Evolutionary conservation across 2,888 invertebrate species (phyloP).

Genomic region (Biston stratarius): DNA sequence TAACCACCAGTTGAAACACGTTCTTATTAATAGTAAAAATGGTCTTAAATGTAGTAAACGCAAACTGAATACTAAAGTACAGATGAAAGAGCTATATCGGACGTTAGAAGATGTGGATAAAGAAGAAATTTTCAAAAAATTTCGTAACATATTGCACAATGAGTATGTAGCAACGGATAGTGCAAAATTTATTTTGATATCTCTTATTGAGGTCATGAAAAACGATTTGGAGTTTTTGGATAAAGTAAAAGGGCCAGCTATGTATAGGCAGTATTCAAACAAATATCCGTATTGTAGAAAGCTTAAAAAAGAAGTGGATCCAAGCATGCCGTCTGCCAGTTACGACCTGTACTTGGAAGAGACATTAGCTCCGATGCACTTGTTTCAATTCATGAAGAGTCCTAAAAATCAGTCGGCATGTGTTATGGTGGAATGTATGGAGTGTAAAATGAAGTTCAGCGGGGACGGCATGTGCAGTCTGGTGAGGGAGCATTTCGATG

Average conservation of each 20-base stretch:
- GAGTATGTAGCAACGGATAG: background rate
- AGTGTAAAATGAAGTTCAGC: constrained; percentile 52
- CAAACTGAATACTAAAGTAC: constrained; percentile 22
- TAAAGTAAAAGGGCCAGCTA: constrained; percentile 35
- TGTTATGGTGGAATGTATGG: constrained; percentile 58
- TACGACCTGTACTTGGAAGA: constrained; percentile 68
- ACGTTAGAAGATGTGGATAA: background rate
- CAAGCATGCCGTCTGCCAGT: constrained; percentile 4
- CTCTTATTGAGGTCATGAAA: constrained; percentile 42
- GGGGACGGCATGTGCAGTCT: constrained; percentile 37
- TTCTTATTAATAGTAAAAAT: constrained; percentile 52
- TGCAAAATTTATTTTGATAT: background rate
- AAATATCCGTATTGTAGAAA: constrained; percentile 63
- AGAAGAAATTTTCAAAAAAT: background rate
- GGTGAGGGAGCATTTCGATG: constrained; percentile 57
- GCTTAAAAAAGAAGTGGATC: constrained; percentile 50
- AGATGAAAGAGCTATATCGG: constrained; percentile 20
- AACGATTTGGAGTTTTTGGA: constrained; percentile 45
- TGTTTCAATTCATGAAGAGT: constrained; percentile 43
- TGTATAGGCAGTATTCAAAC: constrained; percentile 49
- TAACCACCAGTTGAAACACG: constrained; percentile 50
- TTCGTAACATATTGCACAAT: constrained; percentile 1
- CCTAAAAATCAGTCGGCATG: constrained; percentile 33
- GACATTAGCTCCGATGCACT: constrained; percentile 50
- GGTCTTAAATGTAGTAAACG: constrained; percentile 20